Evolutionary conservation across 1,140 invertebrate genomes (phyloP), one percentile per base, ranked within the genome.

Genomic region (Dendrolimus punctatus): DNA sequence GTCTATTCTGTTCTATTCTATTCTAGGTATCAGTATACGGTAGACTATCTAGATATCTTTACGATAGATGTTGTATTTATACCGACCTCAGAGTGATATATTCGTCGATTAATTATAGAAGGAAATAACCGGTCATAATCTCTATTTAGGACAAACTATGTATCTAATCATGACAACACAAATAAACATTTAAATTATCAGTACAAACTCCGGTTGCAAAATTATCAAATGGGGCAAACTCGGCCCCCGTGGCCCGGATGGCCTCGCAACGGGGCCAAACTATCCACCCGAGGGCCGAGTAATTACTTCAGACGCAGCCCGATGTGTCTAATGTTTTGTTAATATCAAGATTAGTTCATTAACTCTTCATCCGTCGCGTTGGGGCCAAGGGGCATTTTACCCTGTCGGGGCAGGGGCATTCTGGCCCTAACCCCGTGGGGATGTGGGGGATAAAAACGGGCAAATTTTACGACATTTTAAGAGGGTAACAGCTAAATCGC

Each of bases 301-400:
- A 67, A 67, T 67, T 64, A 64, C 62, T 58, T 52, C 51, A 49
- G 44, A 45, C 43, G 9, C 55, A 57, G 62, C 52, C 61, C 61
- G 59, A 64, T 66, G 68, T 54, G 58, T 49, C 65, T 68, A 68
- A 68, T 72, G 69, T 72, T 62, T 65, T 71, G 68, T 71, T 71
- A 66, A 71, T 71, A 72, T 72, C 69, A 48, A 62, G 64, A 72
- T 72, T 72, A 72, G 66, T 72, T 66, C 69, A 72, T 72, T 69
- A 72, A 66, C 66, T 72, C 63, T 62, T 68, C 68, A 39, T 50
- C 49, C 9, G 23, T 23, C 23, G 23, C 23, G 23, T 23, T 23
- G 23, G 23, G 23, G 23, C 23, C 23, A 23, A 45, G 43, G 6
- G 43, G n/a, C n/a, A 45, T 45, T 23, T 23, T 23, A 23, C 23